Percentiles rank a stretch among this genome's conserved stretches.
phyloP scores from a whole-genome alignment of 2,888 invertebrate genomes.

The Sclerodermus sp. region DNA sequence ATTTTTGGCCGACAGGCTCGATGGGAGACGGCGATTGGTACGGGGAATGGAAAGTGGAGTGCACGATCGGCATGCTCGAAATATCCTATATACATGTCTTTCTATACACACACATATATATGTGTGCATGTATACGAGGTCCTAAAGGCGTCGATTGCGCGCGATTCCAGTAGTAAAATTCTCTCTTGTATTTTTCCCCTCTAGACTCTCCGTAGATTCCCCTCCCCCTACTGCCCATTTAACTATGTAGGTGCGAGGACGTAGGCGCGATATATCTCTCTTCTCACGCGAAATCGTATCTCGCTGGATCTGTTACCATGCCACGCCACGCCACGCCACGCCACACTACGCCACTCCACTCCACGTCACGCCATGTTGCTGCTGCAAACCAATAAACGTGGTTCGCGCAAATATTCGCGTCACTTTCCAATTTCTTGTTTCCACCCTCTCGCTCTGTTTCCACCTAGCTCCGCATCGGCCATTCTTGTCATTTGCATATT shows the following conservation, averaged over 20 bases:
- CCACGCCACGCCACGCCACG: slow-evolving; percentile 1
- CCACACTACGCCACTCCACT: slow-evolving; percentile 1
- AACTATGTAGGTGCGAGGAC: slow-evolving; percentile 30
- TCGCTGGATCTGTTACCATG: slow-evolving; percentile 15
- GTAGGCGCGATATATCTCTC: slow-evolving; percentile 34
- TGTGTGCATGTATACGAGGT: too few relatives aligned
- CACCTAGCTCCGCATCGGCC: too few relatives aligned
- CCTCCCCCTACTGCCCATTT: too few relatives aligned
- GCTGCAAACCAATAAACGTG: too few relatives aligned
- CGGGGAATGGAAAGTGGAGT: too few relatives aligned
- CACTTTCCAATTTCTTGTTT: slow-evolving; percentile 33
- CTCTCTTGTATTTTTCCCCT: not conserved
- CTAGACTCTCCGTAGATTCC: not conserved
- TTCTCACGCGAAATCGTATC: slow-evolving; percentile 27
- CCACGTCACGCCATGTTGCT: not conserved
- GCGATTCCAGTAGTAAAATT: not conserved
- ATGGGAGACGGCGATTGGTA: too few relatives aligned
- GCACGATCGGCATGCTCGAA: too few relatives aligned
- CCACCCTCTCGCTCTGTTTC: slow-evolving; percentile 22
- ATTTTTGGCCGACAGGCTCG: too few relatives aligned
- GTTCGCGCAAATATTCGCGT: slow-evolving; percentile 15
- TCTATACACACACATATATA: too few relatives aligned
- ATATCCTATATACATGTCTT: too few relatives aligned
- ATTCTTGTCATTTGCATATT: too few relatives aligned
- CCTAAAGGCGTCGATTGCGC: too few relatives aligned